Conservation (phyloP, 1,140 invertebrate genomes). For the Philopotamus ludificatus region DNA sequence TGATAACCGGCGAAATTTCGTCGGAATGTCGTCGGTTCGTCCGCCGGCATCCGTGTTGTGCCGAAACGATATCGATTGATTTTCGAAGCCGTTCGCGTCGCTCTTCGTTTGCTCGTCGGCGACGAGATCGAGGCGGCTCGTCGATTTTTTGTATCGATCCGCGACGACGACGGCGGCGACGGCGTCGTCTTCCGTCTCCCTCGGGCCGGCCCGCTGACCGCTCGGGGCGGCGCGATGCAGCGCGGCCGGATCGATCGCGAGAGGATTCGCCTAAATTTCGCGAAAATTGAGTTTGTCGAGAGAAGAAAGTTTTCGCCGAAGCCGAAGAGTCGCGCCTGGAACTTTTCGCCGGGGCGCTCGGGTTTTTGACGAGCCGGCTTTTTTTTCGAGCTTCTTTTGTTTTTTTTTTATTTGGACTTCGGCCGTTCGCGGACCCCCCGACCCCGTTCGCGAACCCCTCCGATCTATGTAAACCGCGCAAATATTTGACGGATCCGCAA, state of each 20-base stretch:
- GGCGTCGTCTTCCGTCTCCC: background rate
- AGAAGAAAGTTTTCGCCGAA: background rate
- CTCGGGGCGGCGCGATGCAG: background rate
- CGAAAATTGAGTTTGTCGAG: background rate
- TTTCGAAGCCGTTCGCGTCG: background rate
- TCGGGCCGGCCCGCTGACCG: background rate
- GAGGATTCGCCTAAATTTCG: background rate
- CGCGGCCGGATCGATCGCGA: background rate
- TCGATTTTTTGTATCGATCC: background rate
- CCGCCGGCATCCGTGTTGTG: too few relatives aligned
- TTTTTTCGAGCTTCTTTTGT: constrained; percentile 1
- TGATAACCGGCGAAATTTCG: background rate
- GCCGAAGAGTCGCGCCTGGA: background rate
- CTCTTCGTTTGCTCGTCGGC: background rate
- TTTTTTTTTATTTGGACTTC: background rate
- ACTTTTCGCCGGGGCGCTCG: background rate
- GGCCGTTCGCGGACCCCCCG: background rate
- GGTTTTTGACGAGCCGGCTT: too few relatives aligned
- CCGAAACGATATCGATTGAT: background rate
- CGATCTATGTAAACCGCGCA: too few relatives aligned
- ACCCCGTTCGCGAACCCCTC: too few relatives aligned
- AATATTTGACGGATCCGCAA: too few relatives aligned
- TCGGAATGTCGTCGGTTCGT: background rate
- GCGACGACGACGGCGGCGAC: background rate
- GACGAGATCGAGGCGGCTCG: background rate